Percentiles rank a stretch among this genome's conserved stretches.
phyloP scores from a whole-genome alignment of 1,140 invertebrate species.

The Drosophila lacertosa region DNA sequence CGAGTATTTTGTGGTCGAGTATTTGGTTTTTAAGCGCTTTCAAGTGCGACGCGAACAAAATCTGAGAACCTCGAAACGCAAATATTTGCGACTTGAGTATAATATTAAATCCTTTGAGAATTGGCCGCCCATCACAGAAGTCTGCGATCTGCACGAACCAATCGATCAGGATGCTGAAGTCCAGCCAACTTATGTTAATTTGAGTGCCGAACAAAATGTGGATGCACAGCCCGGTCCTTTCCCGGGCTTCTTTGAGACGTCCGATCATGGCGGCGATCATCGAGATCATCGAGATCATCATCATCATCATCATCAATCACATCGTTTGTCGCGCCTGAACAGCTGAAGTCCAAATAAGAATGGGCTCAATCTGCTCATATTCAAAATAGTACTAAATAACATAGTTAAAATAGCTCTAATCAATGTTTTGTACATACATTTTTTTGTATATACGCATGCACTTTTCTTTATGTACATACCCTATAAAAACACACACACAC shows the following conservation, averaged over 20 bases:
- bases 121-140: slow-evolving; percentile 86
- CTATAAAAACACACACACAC: not conserved
- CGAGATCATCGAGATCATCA: too few relatives aligned
- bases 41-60: slow-evolving; percentile 85
- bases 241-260: slow-evolving; percentile 80
- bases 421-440: not conserved
- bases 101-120: slow-evolving; percentile 85
- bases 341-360: slow-evolving; percentile 2
- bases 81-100: slow-evolving; percentile 86
- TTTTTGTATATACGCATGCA: not conserved
- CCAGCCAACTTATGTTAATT: slow-evolving; percentile 77
- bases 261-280: not conserved
- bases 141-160: slow-evolving; percentile 73
- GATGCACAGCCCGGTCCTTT: slow-evolving; percentile 81
- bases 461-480: not conserved
- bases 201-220: slow-evolving; percentile 84
- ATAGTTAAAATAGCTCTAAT: not conserved
- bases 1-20: slow-evolving; percentile 86
- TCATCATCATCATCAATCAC: too few relatives aligned
- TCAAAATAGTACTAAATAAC: not conserved
- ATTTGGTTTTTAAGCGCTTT: slow-evolving; percentile 86
- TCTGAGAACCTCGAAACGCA: slow-evolving; percentile 86
- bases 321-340: too few relatives aligned
- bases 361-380: not conserved
- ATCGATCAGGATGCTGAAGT: slow-evolving; percentile 18